phyloP scores from a whole-genome alignment of 2,797 vertebrate species.

The Leptoclinus maculatus region DNA sequence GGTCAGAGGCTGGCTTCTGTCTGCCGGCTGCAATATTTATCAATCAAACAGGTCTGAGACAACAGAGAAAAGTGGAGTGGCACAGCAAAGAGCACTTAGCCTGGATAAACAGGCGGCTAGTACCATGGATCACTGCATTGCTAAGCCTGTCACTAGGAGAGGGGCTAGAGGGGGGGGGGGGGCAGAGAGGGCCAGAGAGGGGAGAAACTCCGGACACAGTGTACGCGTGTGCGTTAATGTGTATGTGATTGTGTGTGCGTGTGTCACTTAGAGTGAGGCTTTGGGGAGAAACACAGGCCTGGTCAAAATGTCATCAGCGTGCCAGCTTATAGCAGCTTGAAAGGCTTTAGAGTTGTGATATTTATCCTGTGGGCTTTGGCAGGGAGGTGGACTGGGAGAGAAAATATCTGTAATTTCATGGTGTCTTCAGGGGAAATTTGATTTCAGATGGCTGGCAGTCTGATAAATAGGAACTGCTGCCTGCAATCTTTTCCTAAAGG shows the following conservation, averaged over 20 bases:
- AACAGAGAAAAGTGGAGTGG: constrained; percentile 77
- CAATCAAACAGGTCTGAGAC: constrained; percentile 81
- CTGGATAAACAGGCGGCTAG: constrained; percentile 80
- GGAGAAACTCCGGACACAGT: constrained; percentile 67
- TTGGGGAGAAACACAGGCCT: constrained; percentile 79
- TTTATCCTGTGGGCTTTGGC: constrained; percentile 86
- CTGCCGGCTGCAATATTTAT: constrained; percentile 80
- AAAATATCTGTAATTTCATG: constrained; percentile 88
- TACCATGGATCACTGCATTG: constrained; percentile 82
- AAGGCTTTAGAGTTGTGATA: constrained; percentile 88
- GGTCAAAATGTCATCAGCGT: constrained; percentile 86
- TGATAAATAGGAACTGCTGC: constrained; percentile 87
- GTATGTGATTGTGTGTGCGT: constrained; percentile 27
- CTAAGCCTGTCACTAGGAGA: constrained; percentile 79
- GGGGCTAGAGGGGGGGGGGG: constrained; percentile 70
- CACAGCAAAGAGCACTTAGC: constrained; percentile 82
- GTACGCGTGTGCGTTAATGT: constrained; percentile 22
- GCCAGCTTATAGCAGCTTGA: constrained; percentile 85
- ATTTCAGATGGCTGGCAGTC: constrained; percentile 87
- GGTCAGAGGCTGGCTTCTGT: constrained; percentile 71
- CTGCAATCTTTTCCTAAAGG: constrained; percentile 82
- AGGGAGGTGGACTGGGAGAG: constrained; percentile 78
- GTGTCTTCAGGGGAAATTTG: constrained; percentile 89
- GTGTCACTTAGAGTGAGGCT: constrained; percentile 72
- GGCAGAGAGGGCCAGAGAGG: constrained; percentile 58